These are phyloP conservation scores for Arothron firmamentum DNA, from an alignment of 2,113 vertebrate species.

Conservation along the genomic window DNA sequence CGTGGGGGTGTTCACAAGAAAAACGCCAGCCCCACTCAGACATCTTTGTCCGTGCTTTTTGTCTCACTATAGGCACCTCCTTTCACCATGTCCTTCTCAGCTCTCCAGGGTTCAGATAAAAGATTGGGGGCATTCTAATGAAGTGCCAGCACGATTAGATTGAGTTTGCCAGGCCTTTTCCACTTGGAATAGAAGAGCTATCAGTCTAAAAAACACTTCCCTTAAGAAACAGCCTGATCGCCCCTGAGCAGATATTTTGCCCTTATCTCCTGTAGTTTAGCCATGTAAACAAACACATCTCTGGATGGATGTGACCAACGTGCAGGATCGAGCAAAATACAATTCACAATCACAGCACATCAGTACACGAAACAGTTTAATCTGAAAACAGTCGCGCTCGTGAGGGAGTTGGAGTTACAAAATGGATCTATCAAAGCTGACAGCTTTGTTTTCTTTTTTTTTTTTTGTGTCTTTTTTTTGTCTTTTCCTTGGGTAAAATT, in stretches of 20 bases:
- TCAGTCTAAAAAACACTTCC: slow-evolving; percentile 63
- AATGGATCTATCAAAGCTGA: slow-evolving; percentile 25
- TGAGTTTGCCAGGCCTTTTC: slow-evolving; percentile 51
- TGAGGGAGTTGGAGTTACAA: slow-evolving; percentile 31
- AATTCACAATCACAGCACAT: slow-evolving; percentile 35
- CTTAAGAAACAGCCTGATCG: slow-evolving; percentile 54
- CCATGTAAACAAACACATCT: slow-evolving; percentile 32
- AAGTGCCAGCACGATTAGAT: slow-evolving; percentile 63
- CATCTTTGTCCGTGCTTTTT: slow-evolving; percentile 51
- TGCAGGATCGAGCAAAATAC: slow-evolving; percentile 19
- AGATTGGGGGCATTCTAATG: slow-evolving; percentile 48
- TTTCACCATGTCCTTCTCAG: slow-evolving; percentile 14
- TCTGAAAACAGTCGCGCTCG: slow-evolving; percentile 23
- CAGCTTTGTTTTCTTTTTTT: neutral
- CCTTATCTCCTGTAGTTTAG: slow-evolving; percentile 27
- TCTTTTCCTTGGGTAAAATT: slow-evolving; percentile 38
- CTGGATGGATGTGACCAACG: slow-evolving; percentile 27
- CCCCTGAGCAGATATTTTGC: slow-evolving; percentile 21
- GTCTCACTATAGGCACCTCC: slow-evolving; percentile 37
- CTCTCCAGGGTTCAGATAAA: slow-evolving; percentile 52
- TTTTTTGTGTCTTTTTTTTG: neutral
- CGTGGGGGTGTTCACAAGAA: neutral
- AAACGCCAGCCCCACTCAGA: slow-evolving; percentile 29
- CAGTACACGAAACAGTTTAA: slow-evolving; percentile 29
- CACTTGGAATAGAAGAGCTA: slow-evolving; percentile 28